These are phyloP conservation scores for Ryuthela nishihirai DNA, from an alignment of 2,888 invertebrate species.

Conservation along the genomic window DNA sequence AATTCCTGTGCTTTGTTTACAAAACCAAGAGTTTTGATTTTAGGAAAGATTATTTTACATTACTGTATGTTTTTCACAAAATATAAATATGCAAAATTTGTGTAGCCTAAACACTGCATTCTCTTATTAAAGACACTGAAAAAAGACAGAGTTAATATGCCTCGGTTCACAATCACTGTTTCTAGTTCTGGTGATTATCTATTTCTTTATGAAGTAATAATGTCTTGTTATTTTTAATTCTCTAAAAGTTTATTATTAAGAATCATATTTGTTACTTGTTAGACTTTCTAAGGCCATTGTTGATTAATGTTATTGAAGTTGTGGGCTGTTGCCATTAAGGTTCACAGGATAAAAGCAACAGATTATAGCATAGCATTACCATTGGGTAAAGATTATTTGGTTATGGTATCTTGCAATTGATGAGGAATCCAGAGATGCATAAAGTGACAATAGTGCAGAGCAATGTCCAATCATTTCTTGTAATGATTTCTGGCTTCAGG, in stretches of 20 bases:
- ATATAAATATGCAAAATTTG: neutral
- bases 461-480: too few relatives aligned
- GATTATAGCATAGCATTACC: too few relatives aligned
- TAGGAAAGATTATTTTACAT: slow-evolving; percentile 34
- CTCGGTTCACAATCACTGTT: slow-evolving; percentile 29
- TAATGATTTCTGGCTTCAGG: too few relatives aligned
- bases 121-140: neutral
- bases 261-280: slow-evolving; percentile 36
- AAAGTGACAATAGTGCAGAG: too few relatives aligned
- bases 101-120: neutral
- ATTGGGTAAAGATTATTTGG: too few relatives aligned
- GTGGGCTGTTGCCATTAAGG: too few relatives aligned
- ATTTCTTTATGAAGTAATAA: slow-evolving; percentile 6
- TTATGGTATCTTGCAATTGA: too few relatives aligned
- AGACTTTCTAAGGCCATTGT: slow-evolving; percentile 23
- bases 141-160: slow-evolving; percentile 5
- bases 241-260: slow-evolving; percentile 10
- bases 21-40: slow-evolving; percentile 22
- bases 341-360: too few relatives aligned
- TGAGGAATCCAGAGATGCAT: too few relatives aligned
- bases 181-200: slow-evolving; percentile 7
- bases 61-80: slow-evolving; percentile 22
- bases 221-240: slow-evolving; percentile 10
- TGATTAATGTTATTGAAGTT: slow-evolving; percentile 32
- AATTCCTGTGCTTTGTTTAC: slow-evolving; percentile 27